Conservation (phyloP, 2,797 vertebrate genomes). For the Chelidonichthys spinosus region DNA sequence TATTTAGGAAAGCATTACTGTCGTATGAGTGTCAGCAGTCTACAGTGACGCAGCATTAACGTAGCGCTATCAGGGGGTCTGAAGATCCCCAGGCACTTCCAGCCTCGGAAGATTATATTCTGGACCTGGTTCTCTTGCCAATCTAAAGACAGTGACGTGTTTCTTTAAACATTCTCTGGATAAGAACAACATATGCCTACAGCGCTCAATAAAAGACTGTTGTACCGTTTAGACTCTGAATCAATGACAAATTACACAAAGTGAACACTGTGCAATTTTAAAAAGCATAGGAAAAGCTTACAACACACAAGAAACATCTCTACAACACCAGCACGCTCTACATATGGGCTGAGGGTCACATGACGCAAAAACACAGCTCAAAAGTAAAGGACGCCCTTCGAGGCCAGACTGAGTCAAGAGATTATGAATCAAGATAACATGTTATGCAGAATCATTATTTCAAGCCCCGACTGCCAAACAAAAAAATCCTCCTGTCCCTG, state of each 20-base stretch:
- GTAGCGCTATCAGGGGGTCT: neutral
- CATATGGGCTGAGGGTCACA: neutral
- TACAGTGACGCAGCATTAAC: neutral
- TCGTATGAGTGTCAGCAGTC: constrained; percentile 17
- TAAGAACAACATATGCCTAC: neutral
- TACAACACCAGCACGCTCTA: neutral
- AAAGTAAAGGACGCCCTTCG: neutral
- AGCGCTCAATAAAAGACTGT: neutral
- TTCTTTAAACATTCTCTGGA: neutral
- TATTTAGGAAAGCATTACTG: neutral
- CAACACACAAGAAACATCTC: neutral
- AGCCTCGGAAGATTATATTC: constrained; percentile 19
- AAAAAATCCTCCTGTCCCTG: constrained; percentile 26
- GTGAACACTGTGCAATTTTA: neutral
- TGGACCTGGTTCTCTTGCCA: constrained; percentile 7
- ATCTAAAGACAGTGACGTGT: neutral
- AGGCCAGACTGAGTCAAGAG: constrained; percentile 9
- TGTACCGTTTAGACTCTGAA: neutral
- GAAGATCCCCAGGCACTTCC: neutral
- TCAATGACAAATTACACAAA: neutral
- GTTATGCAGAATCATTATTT: constrained; percentile 37
- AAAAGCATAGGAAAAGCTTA: neutral
- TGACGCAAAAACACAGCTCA: neutral
- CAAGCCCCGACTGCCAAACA: constrained; percentile 30
- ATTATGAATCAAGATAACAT: constrained; percentile 40